Evolutionary conservation across 1,140 invertebrate genomes (phyloP).

Genomic region (Scaptodrosophila lebanonensis): DNA sequence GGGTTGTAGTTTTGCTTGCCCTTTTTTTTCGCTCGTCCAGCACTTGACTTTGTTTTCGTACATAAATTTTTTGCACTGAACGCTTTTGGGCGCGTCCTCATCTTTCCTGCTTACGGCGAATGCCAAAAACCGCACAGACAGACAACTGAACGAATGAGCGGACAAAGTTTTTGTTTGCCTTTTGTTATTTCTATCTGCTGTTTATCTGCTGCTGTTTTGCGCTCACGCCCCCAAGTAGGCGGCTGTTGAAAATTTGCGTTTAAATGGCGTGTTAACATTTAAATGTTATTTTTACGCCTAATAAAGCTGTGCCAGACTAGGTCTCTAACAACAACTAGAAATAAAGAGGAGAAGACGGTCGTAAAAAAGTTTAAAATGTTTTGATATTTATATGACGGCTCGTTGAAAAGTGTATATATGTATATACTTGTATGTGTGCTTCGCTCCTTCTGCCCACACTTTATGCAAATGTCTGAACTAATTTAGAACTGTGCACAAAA

Average conservation of each 20-base stretch:
- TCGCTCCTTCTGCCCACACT: conserved; percentile 8
- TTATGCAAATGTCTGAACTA: conserved; percentile 56
- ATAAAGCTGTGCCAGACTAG: conserved; percentile 36
- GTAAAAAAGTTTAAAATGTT: conserved; percentile 38
- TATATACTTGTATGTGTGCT: background rate
- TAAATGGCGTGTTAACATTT: conserved; percentile 70
- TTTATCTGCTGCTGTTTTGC: conserved; percentile 4
- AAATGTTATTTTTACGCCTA: conserved; percentile 68
- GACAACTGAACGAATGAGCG: conserved; percentile 58
- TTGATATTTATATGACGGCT: conserved; percentile 37
- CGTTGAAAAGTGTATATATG: conserved; percentile 8
- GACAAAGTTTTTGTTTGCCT: conserved; percentile 47
- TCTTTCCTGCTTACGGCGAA: no score
- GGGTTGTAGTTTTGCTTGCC: conserved; percentile 16
- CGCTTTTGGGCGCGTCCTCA: no score
- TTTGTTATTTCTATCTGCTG: conserved; percentile 27
- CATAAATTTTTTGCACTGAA: conserved; percentile 48
- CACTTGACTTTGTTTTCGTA: conserved; percentile 69
- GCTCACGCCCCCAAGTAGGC: conserved; percentile 30
- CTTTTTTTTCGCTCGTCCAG: conserved; percentile 7
- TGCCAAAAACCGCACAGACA: conserved; percentile 44
- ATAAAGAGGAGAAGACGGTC: conserved; percentile 7
- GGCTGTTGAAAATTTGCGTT: conserved; percentile 53
- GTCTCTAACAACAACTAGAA: conserved; percentile 31
- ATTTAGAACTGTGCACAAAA: conserved; percentile 37